phyloP scores from a whole-genome alignment of 2,888 invertebrate genomes.

The Sesia apiformis region DNA sequence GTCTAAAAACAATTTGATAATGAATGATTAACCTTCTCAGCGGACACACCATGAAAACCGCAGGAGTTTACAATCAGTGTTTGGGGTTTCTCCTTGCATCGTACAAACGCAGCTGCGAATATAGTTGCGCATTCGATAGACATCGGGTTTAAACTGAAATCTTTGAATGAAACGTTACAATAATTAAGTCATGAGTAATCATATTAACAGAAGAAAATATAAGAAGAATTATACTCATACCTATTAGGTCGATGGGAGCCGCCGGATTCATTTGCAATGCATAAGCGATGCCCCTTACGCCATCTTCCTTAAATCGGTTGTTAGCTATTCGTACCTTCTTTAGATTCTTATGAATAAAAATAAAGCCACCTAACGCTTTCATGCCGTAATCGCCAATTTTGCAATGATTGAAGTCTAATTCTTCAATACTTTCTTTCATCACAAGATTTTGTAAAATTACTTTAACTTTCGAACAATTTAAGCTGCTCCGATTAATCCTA shows the following conservation, averaged over 20 bases:
- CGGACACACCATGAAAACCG: slow-evolving; percentile 66
- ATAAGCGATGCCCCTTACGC: slow-evolving; percentile 71
- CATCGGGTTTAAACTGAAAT: slow-evolving; percentile 78
- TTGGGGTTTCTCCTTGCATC: slow-evolving; percentile 68
- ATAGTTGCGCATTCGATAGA: slow-evolving; percentile 73
- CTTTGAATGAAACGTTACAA: slow-evolving; percentile 16
- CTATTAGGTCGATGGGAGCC: slow-evolving; percentile 60
- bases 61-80: slow-evolving; percentile 73
- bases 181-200: neutral
- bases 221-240: slow-evolving; percentile 18
- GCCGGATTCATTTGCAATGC: slow-evolving; percentile 65
- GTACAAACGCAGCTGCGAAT: slow-evolving; percentile 73
- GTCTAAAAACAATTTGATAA: neutral
- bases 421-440: slow-evolving; percentile 66
- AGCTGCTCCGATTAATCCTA: slow-evolving; percentile 74
- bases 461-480: slow-evolving; percentile 75
- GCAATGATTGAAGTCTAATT: slow-evolving; percentile 79
- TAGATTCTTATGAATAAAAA: slow-evolving; percentile 57
- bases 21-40: slow-evolving; percentile 44
- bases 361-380: slow-evolving; percentile 76
- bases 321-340: slow-evolving; percentile 68
- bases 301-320: slow-evolving; percentile 69
- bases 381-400: slow-evolving; percentile 77
- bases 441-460: slow-evolving; percentile 70
- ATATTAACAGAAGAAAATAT: neutral